Percentiles rank a stretch among this genome's conserved stretches.
These are phyloP conservation scores for Yponomeuta sedellus DNA, from an alignment of 2,888 invertebrate genomes.

Conservation along the genomic window DNA sequence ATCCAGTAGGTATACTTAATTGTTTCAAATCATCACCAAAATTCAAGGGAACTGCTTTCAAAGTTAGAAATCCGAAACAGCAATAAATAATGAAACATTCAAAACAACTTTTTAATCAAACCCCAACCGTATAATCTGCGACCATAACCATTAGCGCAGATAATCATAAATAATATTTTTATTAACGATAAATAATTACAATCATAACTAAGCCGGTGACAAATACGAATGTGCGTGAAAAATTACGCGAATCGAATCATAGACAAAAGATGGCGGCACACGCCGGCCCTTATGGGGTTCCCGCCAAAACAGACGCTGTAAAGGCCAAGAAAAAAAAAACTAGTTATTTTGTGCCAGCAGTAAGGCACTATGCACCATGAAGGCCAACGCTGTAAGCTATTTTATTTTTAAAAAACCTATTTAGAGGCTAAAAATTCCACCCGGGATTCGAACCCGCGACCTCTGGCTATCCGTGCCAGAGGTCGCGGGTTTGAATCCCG, in stretches of 20 bases:
- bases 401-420: too few species aligned
- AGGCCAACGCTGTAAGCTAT: too few species aligned
- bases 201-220: conserved; percentile 25
- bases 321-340: too few species aligned
- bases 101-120: conserved; percentile 3
- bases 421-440: too few species aligned
- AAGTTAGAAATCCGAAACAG: neutral
- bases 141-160: conserved; percentile 7
- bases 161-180: conserved; percentile 31
- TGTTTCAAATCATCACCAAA: too few species aligned
- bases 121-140: neutral
- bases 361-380: too few species aligned
- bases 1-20: too few species aligned
- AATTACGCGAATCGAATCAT: conserved; percentile 44
- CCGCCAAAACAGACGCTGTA: neutral
- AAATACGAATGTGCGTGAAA: conserved; percentile 45
- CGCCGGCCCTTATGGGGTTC: conserved; percentile 18
- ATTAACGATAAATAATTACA: conserved; percentile 40
- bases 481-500: too few species aligned
- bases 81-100: conserved; percentile 3
- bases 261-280: conserved; percentile 59
- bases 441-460: too few species aligned
- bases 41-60: too few species aligned
- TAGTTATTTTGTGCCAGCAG: too few species aligned
- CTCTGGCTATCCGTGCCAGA: too few species aligned